phyloP scores from a whole-genome alignment of 1,140 invertebrate genomes.

The Drosophila punjabiensis region DNA sequence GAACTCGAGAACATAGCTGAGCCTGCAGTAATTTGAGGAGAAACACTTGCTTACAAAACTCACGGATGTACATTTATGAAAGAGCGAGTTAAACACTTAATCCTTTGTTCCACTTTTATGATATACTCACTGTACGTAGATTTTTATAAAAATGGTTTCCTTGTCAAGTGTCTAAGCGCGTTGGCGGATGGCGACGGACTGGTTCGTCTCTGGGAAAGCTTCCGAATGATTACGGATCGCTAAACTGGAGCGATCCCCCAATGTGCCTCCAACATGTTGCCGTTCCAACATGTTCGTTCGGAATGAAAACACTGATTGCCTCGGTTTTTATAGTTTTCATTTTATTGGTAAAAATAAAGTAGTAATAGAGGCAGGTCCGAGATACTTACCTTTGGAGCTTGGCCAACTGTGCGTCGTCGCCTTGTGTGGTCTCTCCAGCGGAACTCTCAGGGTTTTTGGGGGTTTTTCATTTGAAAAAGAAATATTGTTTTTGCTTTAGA shows the following conservation, averaged over 20 bases:
- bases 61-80: conserved; percentile 5
- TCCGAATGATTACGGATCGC: conserved; percentile 50
- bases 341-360: not conserved
- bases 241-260: conserved; percentile 22
- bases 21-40: conserved; percentile 34
- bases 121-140: conserved; percentile 52
- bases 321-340: conserved; percentile 7
- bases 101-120: conserved; percentile 13
- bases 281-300: conserved; percentile 61
- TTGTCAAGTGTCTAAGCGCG: conserved; percentile 46
- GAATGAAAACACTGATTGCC: conserved; percentile 27
- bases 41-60: conserved; percentile 20
- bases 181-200: conserved; percentile 55
- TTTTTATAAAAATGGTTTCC: conserved; percentile 10
- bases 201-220: conserved; percentile 30
- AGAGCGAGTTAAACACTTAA: conserved; percentile 1
- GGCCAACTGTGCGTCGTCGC: not conserved
- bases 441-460: conserved; percentile 28
- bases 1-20: conserved; percentile 31
- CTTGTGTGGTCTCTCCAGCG: conserved; percentile 6
- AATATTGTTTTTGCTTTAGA: conserved; percentile 53
- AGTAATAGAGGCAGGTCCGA: too few relatives aligned
- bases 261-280: conserved; percentile 43
- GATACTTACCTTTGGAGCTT: conserved; percentile 15
- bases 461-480: conserved; percentile 54